Evolutionary conservation across 2,888 invertebrate species (phyloP).

Genomic region (Pollenia griseotomentosa): DNA sequence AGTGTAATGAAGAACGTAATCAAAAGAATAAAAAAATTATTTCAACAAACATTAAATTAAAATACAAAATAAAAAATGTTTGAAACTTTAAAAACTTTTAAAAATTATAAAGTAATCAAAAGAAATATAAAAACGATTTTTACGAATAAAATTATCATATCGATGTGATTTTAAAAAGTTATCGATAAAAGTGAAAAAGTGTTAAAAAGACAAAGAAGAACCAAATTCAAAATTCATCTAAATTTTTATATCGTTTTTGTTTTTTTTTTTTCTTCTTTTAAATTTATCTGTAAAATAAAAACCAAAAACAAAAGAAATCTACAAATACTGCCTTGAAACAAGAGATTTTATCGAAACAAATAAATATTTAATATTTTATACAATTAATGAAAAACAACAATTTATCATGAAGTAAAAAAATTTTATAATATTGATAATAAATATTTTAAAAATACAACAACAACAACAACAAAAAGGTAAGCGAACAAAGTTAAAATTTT

Average conservation of each 20-base stretch:
- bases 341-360: background rate
- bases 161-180: constrained; percentile 6
- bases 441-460: constrained; percentile 55
- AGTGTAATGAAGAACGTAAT: constrained; percentile 65
- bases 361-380: background rate
- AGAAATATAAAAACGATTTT: constrained; percentile 25
- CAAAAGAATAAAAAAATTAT: constrained; percentile 20
- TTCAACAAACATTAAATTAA: constrained; percentile 13
- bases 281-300: background rate
- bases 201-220: constrained; percentile 1
- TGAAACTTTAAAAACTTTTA: constrained; percentile 15
- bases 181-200: background rate
- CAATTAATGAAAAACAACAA: background rate
- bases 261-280: background rate
- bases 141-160: constrained; percentile 8
- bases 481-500: background rate
- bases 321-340: constrained; percentile 36
- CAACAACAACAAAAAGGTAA: constrained; percentile 73
- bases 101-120: constrained; percentile 57
- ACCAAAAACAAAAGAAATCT: background rate
- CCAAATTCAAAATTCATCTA: background rate
- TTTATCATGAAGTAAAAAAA: constrained; percentile 28
- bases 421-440: constrained; percentile 53
- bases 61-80: constrained; percentile 42
- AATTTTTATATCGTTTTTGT: background rate